Base-by-base conservation (phyloP, 1,140 invertebrate species). In the Cylas formicarius region DNA sequence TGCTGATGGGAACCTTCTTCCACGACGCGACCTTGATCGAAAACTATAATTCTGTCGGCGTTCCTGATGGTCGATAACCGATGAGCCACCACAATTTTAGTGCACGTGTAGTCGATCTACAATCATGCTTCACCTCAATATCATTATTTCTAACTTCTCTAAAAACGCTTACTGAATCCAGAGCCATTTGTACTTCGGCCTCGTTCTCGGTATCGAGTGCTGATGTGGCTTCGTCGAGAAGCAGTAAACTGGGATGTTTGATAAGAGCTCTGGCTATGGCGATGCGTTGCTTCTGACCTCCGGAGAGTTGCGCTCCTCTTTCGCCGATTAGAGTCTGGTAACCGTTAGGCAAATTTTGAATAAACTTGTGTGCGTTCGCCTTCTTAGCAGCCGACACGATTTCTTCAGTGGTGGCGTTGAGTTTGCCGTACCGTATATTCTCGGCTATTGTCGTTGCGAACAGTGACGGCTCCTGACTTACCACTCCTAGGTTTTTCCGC, bases 71-170 rank as follows among this genome's bases (percentile, higher is more conserved):
- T 90, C 0, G 85, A 84, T 20, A 92, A 66, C 38, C 88, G 72
- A 65, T 93, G 88, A 7, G 88, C 88, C 11, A 93, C 79, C 16
- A 90, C 82, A 9, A 93, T 78, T 1, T 87, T 91, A 4, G 88
- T 93, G 43, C 88, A 73, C 24, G 86, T 85, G 64, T 76, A 65
- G 53, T 79, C 76, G 0, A 81, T 80, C 73, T 73, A 46, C 18
- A 46, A 58, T 17, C 1, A 29, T 16, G n/a, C n/a, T n/a, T n/a
- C n/a, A n/a, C n/a, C n/a, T n/a, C n/a, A n/a, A n/a, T n/a, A n/a
- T n/a, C n/a, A n/a, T n/a, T n/a, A n/a, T n/a, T n/a, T n/a, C n/a
- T n/a, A n/a, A n/a, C n/a, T 41, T 43, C 43, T 71, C 76, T 75
- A 57, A 21, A 11, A 14, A 10, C 20, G 40, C 46, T 57, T 54